phyloP scores from a whole-genome alignment of 1,140 invertebrate genomes.

The Brachionus plicatilis region DNA sequence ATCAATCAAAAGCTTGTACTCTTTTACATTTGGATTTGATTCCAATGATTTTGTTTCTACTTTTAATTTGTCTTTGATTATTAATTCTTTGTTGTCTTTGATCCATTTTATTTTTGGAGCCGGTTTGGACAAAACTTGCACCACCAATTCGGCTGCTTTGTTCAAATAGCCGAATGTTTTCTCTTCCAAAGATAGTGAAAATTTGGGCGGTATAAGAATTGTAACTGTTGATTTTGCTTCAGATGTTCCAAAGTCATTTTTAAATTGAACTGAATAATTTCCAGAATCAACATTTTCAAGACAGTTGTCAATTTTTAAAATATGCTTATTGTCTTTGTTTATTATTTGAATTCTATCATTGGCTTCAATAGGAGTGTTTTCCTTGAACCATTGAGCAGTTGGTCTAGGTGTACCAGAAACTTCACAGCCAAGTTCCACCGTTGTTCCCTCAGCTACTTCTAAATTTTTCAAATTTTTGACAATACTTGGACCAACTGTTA shows the following conservation, averaged over 20 bases:
- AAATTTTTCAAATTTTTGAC: slow-evolving; percentile 26
- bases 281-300: background rate
- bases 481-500: slow-evolving; percentile 29
- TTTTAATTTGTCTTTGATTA: slow-evolving; percentile 16
- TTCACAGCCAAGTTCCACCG: slow-evolving; percentile 43
- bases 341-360: slow-evolving; percentile 45
- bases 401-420: slow-evolving; percentile 87
- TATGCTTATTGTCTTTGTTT: slow-evolving; percentile 44
- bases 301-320: slow-evolving; percentile 40
- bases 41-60: background rate
- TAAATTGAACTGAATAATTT: slow-evolving; percentile 12
- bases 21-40: slow-evolving; percentile 10
- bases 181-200: background rate
- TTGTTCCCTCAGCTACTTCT: slow-evolving; percentile 3
- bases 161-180: background rate
- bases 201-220: slow-evolving; percentile 30
- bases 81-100: slow-evolving; percentile 34
- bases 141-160: background rate
- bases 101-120: slow-evolving; percentile 35
- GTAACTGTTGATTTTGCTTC: slow-evolving; percentile 2
- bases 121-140: slow-evolving; percentile 12
- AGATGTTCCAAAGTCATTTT: slow-evolving; percentile 33
- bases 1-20: background rate
- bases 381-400: slow-evolving; percentile 77
- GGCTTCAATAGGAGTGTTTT: slow-evolving; percentile 60